Percentiles rank a stretch among this genome's conserved stretches.
These are phyloP conservation scores for Volucella inflata DNA, from an alignment of 2,888 invertebrate species.

Conservation along the genomic window DNA sequence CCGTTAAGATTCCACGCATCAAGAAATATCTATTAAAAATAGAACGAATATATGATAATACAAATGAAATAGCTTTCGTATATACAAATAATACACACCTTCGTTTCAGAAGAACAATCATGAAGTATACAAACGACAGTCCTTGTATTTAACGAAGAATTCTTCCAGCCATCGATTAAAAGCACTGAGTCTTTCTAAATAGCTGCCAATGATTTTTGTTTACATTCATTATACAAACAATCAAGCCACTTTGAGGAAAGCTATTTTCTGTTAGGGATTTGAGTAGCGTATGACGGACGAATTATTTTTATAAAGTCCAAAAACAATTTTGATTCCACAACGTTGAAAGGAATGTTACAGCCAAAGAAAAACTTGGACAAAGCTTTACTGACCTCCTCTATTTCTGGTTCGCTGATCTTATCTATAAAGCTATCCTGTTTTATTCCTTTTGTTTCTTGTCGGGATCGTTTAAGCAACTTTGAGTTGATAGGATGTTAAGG, in stretches of 20 bases:
- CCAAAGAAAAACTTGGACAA: slow-evolving; percentile 6
- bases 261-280: slow-evolving; percentile 23
- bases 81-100: neutral
- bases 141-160: slow-evolving; percentile 26
- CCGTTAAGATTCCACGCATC: no score
- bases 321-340: slow-evolving; percentile 32
- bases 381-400: slow-evolving; percentile 20
- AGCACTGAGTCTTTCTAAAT: slow-evolving; percentile 20
- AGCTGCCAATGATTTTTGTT: slow-evolving; percentile 29
- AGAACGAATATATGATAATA: no score
- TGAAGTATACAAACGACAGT: slow-evolving; percentile 22
- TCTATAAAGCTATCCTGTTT: slow-evolving; percentile 2
- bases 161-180: slow-evolving; percentile 16
- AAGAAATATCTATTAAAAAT: no score
- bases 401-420: slow-evolving; percentile 8
- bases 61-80: no score
- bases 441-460: slow-evolving; percentile 10
- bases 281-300: slow-evolving; percentile 18
- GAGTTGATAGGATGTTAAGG: neutral
- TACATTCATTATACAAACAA: slow-evolving; percentile 26
- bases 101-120: slow-evolving; percentile 19
- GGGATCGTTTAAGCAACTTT: slow-evolving; percentile 14
- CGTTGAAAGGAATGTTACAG: slow-evolving; percentile 14
- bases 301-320: slow-evolving; percentile 28
- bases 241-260: slow-evolving; percentile 14